phyloP scores from a whole-genome alignment of 2,797 vertebrate species.

The Sebastes itinus region DNA sequence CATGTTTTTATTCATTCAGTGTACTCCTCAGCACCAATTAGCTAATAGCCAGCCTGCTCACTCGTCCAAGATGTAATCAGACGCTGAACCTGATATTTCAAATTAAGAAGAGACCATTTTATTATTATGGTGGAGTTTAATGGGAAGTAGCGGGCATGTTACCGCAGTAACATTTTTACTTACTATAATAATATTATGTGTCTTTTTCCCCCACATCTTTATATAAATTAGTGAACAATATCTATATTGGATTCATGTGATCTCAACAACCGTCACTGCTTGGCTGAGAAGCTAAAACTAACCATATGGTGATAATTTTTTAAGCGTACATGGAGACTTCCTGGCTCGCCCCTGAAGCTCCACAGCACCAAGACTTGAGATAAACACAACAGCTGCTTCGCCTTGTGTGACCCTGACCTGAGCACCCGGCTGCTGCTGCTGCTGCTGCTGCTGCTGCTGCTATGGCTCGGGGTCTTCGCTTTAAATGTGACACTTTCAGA shows the following conservation, averaged over 20 bases:
- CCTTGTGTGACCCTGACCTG: neutral
- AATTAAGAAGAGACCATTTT: neutral
- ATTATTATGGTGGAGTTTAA: neutral
- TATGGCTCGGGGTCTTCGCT: neutral
- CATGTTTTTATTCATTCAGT: neutral
- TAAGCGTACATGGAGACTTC: neutral
- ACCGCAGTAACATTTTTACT: neutral
- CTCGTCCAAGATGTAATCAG: conserved; percentile 1
- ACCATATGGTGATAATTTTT: conserved; percentile 29
- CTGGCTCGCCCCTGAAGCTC: conserved; percentile 1
- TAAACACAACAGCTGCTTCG: conserved; percentile 28
- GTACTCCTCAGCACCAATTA: conserved; percentile 18
- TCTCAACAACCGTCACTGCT: too few species aligned
- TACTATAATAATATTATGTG: too few species aligned
- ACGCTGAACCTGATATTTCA: conserved; percentile 1
- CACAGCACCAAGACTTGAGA: neutral
- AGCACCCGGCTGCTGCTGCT: neutral
- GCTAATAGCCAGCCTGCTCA: conserved; percentile 3
- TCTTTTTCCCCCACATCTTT: neutral
- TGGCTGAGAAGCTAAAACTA: neutral
- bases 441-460: neutral
- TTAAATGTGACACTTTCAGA: neutral
- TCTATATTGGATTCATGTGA: too few species aligned
- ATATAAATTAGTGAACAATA: too few species aligned
- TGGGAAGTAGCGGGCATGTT: neutral